Evolutionary conservation across 1,140 invertebrate species (phyloP), one percentile per base, ranked within the genome.

Genomic region (Drosophila ercepeae): DNA sequence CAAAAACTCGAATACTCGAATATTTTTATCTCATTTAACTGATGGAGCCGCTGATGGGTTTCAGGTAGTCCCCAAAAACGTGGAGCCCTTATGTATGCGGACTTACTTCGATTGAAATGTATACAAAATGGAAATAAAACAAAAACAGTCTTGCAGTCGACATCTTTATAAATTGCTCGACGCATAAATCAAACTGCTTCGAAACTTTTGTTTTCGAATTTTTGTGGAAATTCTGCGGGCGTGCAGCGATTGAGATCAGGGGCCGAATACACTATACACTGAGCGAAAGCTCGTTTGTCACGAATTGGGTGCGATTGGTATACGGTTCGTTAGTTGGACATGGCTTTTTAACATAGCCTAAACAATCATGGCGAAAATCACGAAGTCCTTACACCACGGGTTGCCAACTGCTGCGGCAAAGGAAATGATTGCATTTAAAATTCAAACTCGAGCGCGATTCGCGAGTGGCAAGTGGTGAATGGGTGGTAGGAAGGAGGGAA

Each of bases 381-480:
- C 82, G 82, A 88, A 88, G 78, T 88, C 82, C 83, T 88, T 88
- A 71, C 69, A 51, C 34, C 3, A 49, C 13, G 57, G 63, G 64
- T 65, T 65, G 39, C 51, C 71, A 49, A 55, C 68, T 57, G 74
- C 79, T 57, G 70, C 79, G 75, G 72, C 69, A 86, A 90, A 90
- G 88, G 88, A 90, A 90, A 90, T 83, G 88, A 88, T 89, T 89
- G 88, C 81, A 90, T 90, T 90, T 90, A 79, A 90, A 90, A 90
- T 89, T 90, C 88, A 90, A 90, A 89, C 86, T 83, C 59, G 52
- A 73, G 60, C 71, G 57, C 23, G 51, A 34, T 34, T 25, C 53
- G 46, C 50, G 44, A 9, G 13, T 11, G 29, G 29, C 3, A 32
- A 32, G 29, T 32, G 3, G 9, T 32, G 29, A 3, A 32, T 8